A percentile compares a stretch with the other conserved stretches of the same genome.
Conservation (phyloP, 2,113 vertebrate species). For the Chloroceryle aenea region DNA sequence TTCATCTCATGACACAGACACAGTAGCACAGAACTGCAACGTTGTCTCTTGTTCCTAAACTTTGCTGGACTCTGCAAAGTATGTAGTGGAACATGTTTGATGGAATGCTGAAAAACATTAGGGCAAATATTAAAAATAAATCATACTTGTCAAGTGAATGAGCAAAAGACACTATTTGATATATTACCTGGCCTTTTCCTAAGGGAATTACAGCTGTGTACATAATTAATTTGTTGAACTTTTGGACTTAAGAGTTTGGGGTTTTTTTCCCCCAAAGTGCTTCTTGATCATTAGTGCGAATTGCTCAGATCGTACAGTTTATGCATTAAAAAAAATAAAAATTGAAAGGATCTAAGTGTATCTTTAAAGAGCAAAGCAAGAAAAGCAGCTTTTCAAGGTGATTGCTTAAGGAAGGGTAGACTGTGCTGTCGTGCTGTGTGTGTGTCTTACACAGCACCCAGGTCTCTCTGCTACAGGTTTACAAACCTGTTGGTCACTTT, state of each 20-base stretch:
- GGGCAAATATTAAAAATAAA: background rate
- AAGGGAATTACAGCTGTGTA: background rate
- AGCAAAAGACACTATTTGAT: background rate
- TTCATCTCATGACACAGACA: background rate
- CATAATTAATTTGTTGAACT: background rate
- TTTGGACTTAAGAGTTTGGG: background rate
- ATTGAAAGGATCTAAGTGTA: background rate
- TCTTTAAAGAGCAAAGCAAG: background rate
- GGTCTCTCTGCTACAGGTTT: background rate
- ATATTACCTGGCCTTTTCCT: background rate
- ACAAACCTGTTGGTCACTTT: background rate
- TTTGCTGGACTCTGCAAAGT: background rate
- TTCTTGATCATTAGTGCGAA: background rate
- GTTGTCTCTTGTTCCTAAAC: background rate
- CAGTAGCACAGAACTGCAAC: background rate
- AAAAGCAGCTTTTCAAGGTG: background rate
- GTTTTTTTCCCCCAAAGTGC: background rate
- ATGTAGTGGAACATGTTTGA: background rate
- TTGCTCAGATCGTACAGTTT: background rate
- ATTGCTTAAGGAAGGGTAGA: background rate
- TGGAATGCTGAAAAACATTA: background rate
- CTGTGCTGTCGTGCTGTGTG: background rate
- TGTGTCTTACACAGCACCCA: accelerated
- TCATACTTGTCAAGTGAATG: background rate
- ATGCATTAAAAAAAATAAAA: background rate